Percentiles rank a stretch among this genome's conserved stretches.
Evolutionary conservation across 2,113 vertebrate species (phyloP).

Genomic region (Genyomyrus donnyi): DNA sequence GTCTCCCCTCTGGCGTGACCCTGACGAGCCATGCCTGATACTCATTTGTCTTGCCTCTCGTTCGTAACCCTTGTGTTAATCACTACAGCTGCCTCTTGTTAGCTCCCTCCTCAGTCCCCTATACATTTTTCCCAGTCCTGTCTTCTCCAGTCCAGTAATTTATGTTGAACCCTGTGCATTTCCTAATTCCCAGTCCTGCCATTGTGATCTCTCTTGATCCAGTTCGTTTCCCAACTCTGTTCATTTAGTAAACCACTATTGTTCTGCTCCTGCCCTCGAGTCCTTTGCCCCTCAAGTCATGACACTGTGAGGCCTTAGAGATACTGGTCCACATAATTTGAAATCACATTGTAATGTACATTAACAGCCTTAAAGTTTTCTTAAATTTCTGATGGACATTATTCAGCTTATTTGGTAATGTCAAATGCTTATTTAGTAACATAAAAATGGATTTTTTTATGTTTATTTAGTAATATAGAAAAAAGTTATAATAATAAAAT

Average conservation of each 20-base stretch:
- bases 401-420: background rate
- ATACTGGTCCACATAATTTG: background rate
- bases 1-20: background rate
- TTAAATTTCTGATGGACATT: background rate
- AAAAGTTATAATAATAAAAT: too few species aligned
- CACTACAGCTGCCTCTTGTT: background rate
- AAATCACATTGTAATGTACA: background rate
- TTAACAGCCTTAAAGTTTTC: background rate
- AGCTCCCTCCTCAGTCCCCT: background rate
- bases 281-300: background rate
- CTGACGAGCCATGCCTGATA: background rate
- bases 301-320: background rate
- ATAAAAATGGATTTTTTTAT: too few species aligned
- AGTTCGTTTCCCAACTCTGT: background rate
- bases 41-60: background rate
- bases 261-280: too few species aligned
- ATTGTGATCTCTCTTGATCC: background rate
- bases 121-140: background rate
- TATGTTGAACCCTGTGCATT: background rate
- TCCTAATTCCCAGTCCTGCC: background rate
- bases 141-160: background rate
- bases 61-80: background rate
- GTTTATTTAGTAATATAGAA: too few species aligned
- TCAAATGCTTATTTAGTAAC: too few species aligned
- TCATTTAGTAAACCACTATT: background rate